Conservation (phyloP, 2,113 vertebrate species). For the Aspiorhynchus laticeps region DNA sequence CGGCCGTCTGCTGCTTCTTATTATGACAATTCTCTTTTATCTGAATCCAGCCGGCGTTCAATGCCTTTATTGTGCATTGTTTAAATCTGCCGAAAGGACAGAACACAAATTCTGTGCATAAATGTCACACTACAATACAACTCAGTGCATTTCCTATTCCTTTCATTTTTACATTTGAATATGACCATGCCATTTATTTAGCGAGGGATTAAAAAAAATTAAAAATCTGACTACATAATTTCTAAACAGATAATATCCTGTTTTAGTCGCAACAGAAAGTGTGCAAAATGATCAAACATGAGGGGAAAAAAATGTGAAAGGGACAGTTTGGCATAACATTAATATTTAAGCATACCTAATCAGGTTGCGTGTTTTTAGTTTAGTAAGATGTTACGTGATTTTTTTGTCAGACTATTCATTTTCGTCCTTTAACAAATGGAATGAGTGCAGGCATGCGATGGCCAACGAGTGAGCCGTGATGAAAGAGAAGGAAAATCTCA, state of each 20-base stretch:
- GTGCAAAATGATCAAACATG: neutral
- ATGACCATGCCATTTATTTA: neutral
- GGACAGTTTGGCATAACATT: conserved; percentile 1
- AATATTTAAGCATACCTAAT: conserved; percentile 35
- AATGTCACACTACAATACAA: conserved; percentile 51
- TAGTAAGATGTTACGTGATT: conserved; percentile 42
- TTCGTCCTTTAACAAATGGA: conserved; percentile 60
- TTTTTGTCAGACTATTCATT: conserved; percentile 45
- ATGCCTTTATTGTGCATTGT: conserved; percentile 83
- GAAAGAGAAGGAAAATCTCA: conserved; percentile 56
- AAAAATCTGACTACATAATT: neutral
- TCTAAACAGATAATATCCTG: neutral
- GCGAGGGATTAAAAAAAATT: neutral
- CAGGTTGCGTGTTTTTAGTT: conserved; percentile 34
- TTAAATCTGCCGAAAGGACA: conserved; percentile 73
- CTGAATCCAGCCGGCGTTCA: conserved; percentile 83
- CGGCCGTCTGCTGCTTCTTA: conserved; percentile 85
- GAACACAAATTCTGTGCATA: conserved; percentile 61
- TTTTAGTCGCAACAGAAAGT: neutral
- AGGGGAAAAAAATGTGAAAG: neutral
- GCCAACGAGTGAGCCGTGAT: conserved; percentile 53
- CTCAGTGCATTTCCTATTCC: conserved; percentile 29
- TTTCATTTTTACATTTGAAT: conserved; percentile 33
- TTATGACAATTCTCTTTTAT: conserved; percentile 87
- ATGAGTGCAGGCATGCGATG: conserved; percentile 54